Conservation (phyloP, 1,140 invertebrate genomes). For the Calycopis cecrops region DNA sequence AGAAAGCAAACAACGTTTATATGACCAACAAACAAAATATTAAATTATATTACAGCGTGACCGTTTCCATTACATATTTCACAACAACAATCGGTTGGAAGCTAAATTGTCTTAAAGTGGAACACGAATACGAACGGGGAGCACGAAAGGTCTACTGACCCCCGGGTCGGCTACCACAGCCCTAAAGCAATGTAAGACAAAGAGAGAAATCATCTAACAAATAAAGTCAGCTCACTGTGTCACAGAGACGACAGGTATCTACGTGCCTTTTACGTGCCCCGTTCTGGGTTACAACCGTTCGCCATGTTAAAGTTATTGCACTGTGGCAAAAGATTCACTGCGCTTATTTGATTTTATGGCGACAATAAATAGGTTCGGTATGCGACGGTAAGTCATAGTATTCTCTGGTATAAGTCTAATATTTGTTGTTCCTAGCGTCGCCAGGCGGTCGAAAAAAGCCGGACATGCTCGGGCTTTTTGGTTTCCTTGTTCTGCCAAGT, state of each 20-base stretch:
- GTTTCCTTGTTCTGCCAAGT: too few relatives aligned
- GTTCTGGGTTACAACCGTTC: too few relatives aligned
- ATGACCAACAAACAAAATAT: constrained; percentile 2
- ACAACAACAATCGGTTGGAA: constrained; percentile 1
- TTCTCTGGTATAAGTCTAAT: neutral
- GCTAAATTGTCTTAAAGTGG: constrained; percentile 5
- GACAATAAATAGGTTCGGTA: constrained; percentile 9
- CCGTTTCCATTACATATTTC: constrained; percentile 6
- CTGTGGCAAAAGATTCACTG: neutral
- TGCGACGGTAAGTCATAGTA: neutral
- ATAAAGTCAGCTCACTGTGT: constrained; percentile 20
- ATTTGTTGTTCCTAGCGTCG: neutral
- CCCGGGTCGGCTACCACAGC: constrained; percentile 2
- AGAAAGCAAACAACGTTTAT: too few relatives aligned
- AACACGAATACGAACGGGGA: constrained; percentile 2
- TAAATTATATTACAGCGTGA: constrained; percentile 5
- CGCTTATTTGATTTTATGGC: constrained; percentile 8
- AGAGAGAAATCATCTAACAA: constrained; percentile 22
- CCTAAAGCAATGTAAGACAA: constrained; percentile 17
- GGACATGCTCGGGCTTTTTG: too few relatives aligned
- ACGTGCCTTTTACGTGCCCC: constrained; percentile 5
- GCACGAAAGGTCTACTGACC: constrained; percentile 12
- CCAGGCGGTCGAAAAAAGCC: too few relatives aligned
- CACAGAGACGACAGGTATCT: constrained; percentile 11
- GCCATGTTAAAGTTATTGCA: too few relatives aligned